Percentiles rank a stretch among this genome's conserved stretches.
Conservation (phyloP, 2,113 vertebrate species). For the Urocitellus parryii region DNA sequence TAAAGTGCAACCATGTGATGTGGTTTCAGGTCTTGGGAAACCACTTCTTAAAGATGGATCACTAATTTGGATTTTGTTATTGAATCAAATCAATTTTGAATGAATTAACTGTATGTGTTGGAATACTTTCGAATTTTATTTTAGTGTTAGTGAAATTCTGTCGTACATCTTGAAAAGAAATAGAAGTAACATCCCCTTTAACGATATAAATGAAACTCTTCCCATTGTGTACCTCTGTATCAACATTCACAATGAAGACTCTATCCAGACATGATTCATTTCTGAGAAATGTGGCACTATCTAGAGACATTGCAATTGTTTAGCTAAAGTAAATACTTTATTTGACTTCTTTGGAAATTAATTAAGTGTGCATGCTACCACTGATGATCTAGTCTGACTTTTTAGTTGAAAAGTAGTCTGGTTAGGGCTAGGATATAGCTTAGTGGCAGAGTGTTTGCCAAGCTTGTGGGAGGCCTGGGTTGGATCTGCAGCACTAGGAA, state of each 20-base stretch:
- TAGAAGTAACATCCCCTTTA: neutral
- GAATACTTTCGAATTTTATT: slow-evolving; percentile 30
- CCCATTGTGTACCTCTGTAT: neutral
- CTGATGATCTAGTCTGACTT: neutral
- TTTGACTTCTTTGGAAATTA: slow-evolving; percentile 60
- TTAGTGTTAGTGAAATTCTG: neutral
- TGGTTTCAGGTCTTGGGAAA: slow-evolving; percentile 20
- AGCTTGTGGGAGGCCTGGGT: neutral
- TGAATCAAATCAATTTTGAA: slow-evolving; percentile 55
- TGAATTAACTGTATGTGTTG: slow-evolving; percentile 48
- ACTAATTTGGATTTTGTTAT: neutral
- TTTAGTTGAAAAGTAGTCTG: slow-evolving; percentile 17
- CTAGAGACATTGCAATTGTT: neutral
- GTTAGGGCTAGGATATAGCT: neutral
- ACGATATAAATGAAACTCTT: slow-evolving; percentile 18
- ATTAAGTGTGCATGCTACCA: neutral
- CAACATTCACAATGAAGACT: slow-evolving; percentile 2
- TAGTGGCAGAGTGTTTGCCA: neutral
- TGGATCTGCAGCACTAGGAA: neutral
- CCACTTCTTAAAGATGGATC: slow-evolving; percentile 47
- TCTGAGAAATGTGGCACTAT: neutral
- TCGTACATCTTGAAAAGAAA: neutral
- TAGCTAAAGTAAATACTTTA: slow-evolving; percentile 45
- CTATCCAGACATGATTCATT: neutral
- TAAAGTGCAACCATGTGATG: neutral